These are phyloP conservation scores for Cosmorhoe ocellata DNA, from an alignment of 2,888 invertebrate species.

Conservation along the genomic window DNA sequence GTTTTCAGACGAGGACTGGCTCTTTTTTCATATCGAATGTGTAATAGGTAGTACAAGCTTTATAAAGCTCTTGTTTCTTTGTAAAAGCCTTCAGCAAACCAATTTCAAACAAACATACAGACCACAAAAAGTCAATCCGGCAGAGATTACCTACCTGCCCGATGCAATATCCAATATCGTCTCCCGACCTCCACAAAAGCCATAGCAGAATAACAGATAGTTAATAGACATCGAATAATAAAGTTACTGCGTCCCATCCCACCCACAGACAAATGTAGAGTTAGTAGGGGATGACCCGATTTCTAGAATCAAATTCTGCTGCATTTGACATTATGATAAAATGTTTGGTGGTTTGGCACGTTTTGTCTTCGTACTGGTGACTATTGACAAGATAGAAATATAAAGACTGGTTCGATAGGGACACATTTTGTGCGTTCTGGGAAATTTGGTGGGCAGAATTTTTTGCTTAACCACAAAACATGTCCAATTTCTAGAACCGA, in stretches of 20 bases:
- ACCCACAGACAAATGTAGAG: background rate
- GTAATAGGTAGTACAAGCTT: no score
- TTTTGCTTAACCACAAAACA: no score
- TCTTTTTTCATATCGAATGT: no score
- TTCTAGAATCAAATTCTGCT: slow-evolving; percentile 17
- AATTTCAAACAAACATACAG: slow-evolving; percentile 3
- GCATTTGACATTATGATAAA: slow-evolving; percentile 21
- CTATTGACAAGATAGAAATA: no score
- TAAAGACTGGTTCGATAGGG: no score
- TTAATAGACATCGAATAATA: background rate
- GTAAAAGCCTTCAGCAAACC: background rate
- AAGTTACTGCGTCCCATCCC: background rate
- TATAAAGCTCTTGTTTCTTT: no score
- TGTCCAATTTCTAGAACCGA: no score
- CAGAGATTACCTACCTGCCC: slow-evolving; percentile 26
- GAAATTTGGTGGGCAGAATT: no score
- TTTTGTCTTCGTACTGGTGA: no score
- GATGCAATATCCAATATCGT: slow-evolving; percentile 29
- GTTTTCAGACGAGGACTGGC: no score
- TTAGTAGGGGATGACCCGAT: slow-evolving; percentile 12
- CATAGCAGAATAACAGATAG: slow-evolving; percentile 11
- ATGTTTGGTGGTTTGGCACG: background rate
- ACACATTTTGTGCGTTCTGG: no score
- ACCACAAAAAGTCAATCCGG: slow-evolving; percentile 11
- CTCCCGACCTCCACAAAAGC: slow-evolving; percentile 17